Evolutionary conservation across 2,888 invertebrate species (phyloP), one percentile per base, ranked within the genome.

Genomic region (Cantharis rustica): DNA sequence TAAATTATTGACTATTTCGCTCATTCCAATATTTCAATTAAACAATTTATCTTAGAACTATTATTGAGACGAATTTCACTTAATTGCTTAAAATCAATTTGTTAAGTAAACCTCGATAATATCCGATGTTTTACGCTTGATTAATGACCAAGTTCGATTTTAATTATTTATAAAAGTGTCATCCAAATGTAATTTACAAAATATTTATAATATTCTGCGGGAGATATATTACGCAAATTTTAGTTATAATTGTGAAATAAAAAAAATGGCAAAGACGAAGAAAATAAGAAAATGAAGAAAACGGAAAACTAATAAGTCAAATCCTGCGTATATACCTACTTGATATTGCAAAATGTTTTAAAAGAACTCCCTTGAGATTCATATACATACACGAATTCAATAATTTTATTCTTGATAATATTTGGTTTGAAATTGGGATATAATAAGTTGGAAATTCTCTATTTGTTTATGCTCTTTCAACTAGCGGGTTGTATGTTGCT

Each of bases 391-490:
- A 47, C n/a, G 47, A 47, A 47, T 47, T 47, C 64, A 66, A 66
- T 20, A 66, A 20, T 66, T 66, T 66, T 20, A 20, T 66, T 66
- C 64, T 66, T 66, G 64, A 17, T 66, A 66, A 17, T 66, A 74
- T 76, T 76, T 62, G 31, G 76, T 75, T 72, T 68, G 62, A 17
- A 75, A 79, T 76, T 74, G 75, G 76, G 69, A 74, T 79, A 75
- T 79, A 77, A 79, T 79, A 77, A 79, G 75, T 77, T 75, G 71
- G 26, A 47, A 47, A 68, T 79, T 71, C 73, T 62, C 20, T 77
- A 77, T 79, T 79, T 79, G 71, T 77, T 79, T 77, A 77, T 75
- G 20, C 79, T 73, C 79, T 75, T 73, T 77, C 72, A 77, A 75
- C 77, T 70, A 61, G 72, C 72, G 71, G 74, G 70, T 77, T 72